Percentiles rank a stretch among this genome's conserved stretches.
Conservation (phyloP, 92 coral and sea anemone genomes). For the Isaurus tuberculatus region DNA sequence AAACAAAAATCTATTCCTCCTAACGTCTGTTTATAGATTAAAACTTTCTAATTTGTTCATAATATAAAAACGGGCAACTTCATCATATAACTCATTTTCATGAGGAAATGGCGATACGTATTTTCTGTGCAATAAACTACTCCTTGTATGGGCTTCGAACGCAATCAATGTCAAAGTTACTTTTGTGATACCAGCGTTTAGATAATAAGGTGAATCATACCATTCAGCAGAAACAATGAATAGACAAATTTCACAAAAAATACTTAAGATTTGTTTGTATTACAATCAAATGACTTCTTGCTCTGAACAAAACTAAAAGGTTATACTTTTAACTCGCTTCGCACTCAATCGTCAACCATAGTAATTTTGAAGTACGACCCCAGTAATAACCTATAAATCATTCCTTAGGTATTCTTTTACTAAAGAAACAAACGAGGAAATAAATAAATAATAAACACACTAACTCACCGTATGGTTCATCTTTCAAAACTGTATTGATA, state of each 20-base stretch:
- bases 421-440: not conserved
- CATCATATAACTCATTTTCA: not conserved
- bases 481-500: not conserved
- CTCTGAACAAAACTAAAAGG: not conserved
- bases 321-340: not conserved
- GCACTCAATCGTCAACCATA: not conserved
- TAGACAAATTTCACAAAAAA: not conserved
- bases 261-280: not conserved
- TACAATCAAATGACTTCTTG: not conserved
- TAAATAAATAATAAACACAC: not conserved
- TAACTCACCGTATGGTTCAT: slow-evolving; percentile 32
- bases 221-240: not conserved
- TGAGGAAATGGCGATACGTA: not conserved
- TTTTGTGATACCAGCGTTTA: not conserved
- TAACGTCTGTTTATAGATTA: not conserved
- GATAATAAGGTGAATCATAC: not conserved
- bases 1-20: not conserved
- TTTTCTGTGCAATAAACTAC: not conserved
- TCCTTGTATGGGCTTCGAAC: not conserved
- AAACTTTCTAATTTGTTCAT: not conserved
- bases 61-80: not conserved
- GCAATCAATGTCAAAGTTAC: not conserved
- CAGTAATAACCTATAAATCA: not conserved
- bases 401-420: not conserved
- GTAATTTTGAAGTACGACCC: not conserved